phyloP scores from a whole-genome alignment of 2,888 invertebrate species.

The Drosophila ochracea region DNA sequence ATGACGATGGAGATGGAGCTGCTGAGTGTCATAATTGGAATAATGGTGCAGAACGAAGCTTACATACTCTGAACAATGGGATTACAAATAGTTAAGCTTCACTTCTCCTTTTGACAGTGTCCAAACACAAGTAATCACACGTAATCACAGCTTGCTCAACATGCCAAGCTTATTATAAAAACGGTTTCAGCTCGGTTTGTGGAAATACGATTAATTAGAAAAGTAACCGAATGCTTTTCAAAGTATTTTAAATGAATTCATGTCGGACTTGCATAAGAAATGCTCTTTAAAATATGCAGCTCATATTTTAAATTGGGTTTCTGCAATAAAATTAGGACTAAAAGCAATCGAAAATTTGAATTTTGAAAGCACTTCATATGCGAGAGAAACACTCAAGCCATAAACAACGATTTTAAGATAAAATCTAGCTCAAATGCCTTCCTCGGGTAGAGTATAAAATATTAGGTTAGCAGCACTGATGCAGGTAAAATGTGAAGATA shows the following conservation, averaged over 20 bases:
- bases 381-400: not conserved
- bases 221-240: not conserved
- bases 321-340: not conserved
- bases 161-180: not conserved
- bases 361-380: not conserved
- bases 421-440: not conserved
- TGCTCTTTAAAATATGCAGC: not conserved
- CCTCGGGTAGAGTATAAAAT: slow-evolving; percentile 11
- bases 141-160: slow-evolving; percentile 15
- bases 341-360: not conserved
- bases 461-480: slow-evolving; percentile 24
- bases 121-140: slow-evolving; percentile 21
- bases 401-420: not conserved
- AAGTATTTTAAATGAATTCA: not conserved
- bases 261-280: not conserved
- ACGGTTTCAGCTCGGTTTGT: not conserved
- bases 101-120: slow-evolving; percentile 1
- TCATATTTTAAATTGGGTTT: not conserved
- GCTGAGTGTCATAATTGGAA: slow-evolving; percentile 52
- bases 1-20: not conserved
- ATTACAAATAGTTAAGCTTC: slow-evolving; percentile 37
- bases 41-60: slow-evolving; percentile 52
- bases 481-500: slow-evolving; percentile 18
- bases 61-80: slow-evolving; percentile 54
- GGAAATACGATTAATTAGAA: not conserved